Evolutionary conservation across 2,113 vertebrate species (phyloP).

Genomic region (Tachysurus fulvidraco): DNA sequence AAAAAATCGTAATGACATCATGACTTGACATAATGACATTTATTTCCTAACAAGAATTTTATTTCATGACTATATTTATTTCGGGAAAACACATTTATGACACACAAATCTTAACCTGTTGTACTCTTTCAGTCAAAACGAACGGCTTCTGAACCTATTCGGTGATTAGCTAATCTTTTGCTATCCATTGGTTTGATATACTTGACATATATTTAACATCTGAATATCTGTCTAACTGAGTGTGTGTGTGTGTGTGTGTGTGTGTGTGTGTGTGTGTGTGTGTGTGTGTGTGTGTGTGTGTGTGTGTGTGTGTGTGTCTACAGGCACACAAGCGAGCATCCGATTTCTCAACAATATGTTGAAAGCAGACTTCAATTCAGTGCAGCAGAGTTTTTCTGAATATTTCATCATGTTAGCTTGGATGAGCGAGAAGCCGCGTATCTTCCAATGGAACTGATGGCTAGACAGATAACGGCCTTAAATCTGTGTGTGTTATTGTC

Average conservation of each 20-base stretch:
- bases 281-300: too few species aligned
- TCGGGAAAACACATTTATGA: not conserved
- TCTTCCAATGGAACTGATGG: not conserved
- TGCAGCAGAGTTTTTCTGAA: not conserved
- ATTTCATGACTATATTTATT: not conserved
- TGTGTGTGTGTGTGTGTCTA: too few species aligned
- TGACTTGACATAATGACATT: too few species aligned
- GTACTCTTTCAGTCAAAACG: not conserved
- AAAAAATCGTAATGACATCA: too few species aligned
- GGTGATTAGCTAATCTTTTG: not conserved
- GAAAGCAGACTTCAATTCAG: not conserved
- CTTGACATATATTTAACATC: not conserved
- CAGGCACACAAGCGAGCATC: not conserved
- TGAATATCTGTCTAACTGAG: not conserved
- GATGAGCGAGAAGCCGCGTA: not conserved
- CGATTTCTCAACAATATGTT: not conserved
- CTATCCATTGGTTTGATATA: not conserved
- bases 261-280: too few species aligned
- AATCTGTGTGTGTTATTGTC: constrained; percentile 31
- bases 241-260: not conserved
- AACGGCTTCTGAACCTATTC: not conserved
- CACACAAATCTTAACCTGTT: too few species aligned
- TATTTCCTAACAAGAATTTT: not conserved
- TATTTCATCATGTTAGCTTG: not conserved
- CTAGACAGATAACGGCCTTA: not conserved